Conservation (phyloP, 2,797 vertebrate genomes). For the Octomys mimax region DNA sequence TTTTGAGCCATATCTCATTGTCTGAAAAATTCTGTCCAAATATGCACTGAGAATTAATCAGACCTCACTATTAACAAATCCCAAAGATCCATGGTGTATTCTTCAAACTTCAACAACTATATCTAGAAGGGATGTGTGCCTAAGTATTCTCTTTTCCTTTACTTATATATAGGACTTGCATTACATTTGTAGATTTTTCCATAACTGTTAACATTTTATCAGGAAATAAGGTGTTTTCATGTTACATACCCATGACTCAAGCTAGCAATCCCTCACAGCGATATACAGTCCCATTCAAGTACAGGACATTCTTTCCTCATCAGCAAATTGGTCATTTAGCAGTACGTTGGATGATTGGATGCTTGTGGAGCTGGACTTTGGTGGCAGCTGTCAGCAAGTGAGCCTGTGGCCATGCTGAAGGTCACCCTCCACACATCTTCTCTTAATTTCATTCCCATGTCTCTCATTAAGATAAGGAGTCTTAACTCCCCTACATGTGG, state of each 20-base stretch:
- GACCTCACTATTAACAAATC: neutral
- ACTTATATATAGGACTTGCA: neutral
- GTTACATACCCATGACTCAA: neutral
- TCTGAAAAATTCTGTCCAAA: neutral
- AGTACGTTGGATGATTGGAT: neutral
- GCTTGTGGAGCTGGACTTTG: neutral
- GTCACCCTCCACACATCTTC: conserved; percentile 14
- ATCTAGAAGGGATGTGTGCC: neutral
- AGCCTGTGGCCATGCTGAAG: neutral
- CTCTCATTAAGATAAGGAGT: conserved; percentile 72
- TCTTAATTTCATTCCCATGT: conserved; percentile 27
- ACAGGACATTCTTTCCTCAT: neutral
- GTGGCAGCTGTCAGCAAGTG: neutral
- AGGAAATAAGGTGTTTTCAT: neutral
- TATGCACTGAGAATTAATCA: neutral
- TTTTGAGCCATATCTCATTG: neutral
- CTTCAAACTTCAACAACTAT: neutral
- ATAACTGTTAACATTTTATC: neutral
- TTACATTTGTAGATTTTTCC: conserved; percentile 41
- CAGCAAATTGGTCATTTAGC: neutral
- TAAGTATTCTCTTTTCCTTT: neutral
- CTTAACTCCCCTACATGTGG: conserved; percentile 46
- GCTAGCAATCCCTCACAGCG: neutral
- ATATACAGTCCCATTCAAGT: neutral
- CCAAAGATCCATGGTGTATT: neutral